phyloP scores from a whole-genome alignment of 1,140 invertebrate species.

The Aphaenogaster rudis region DNA sequence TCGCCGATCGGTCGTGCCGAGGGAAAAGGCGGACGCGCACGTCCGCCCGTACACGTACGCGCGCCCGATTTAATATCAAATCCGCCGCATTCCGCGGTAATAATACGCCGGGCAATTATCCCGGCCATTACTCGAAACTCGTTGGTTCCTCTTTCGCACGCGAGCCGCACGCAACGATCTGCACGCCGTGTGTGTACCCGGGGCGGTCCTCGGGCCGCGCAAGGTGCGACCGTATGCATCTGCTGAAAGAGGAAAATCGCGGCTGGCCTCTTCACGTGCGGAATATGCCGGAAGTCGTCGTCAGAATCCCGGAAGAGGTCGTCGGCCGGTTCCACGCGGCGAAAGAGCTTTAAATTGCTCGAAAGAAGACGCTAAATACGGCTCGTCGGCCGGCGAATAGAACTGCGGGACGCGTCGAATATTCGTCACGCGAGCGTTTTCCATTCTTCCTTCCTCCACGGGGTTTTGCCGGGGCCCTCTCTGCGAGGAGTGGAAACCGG shows the following conservation, averaged over 20 bases:
- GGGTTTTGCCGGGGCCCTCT: neutral
- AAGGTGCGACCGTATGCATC: conserved; percentile 57
- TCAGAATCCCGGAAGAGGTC: conserved; percentile 64
- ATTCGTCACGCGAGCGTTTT: conserved; percentile 55
- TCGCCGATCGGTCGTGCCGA: neutral
- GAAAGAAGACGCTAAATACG: conserved; percentile 52
- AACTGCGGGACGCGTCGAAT: conserved; percentile 50
- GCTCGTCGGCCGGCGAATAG: conserved; percentile 36
- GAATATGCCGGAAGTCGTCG: conserved; percentile 74
- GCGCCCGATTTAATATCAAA: conserved; percentile 70
- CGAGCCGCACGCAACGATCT: conserved; percentile 68
- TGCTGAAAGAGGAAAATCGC: conserved; percentile 71
- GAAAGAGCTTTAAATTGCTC: conserved; percentile 61
- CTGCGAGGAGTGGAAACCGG: conserved; percentile 33
- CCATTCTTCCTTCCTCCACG: conserved; percentile 34
- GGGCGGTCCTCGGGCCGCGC: conserved; percentile 27
- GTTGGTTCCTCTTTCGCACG: conserved; percentile 66
- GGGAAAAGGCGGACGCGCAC: neutral
- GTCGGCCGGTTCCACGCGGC: conserved; percentile 56
- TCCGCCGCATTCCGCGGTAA: conserved; percentile 71
- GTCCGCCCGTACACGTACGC: neutral
- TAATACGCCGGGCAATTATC: conserved; percentile 74
- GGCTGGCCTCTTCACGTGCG: conserved; percentile 62
- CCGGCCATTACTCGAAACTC: conserved; percentile 69
- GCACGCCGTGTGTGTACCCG: conserved; percentile 4